phyloP scores from a whole-genome alignment of 2,888 invertebrate genomes.

The Cryptus viduatorius region DNA sequence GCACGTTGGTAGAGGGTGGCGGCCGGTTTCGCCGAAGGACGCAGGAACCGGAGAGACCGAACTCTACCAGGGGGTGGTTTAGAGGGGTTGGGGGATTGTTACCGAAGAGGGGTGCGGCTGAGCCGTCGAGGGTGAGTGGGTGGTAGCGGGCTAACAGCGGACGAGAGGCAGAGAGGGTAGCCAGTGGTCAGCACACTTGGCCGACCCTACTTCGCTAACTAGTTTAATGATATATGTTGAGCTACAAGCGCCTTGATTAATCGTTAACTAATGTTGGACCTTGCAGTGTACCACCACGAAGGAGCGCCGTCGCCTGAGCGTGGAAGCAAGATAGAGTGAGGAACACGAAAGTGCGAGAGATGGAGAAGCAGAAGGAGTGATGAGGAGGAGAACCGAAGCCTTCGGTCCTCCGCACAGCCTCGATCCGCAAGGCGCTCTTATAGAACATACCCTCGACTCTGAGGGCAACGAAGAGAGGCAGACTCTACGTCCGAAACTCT shows the following conservation, averaged over 20 bases:
- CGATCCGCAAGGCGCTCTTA: slow-evolving; percentile 60
- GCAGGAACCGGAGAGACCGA: slow-evolving; percentile 58
- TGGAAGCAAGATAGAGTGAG: slow-evolving; percentile 64
- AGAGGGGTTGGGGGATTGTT: slow-evolving; percentile 75
- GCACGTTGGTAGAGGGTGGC: slow-evolving; percentile 79
- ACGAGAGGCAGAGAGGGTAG: slow-evolving; percentile 72
- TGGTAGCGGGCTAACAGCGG: slow-evolving; percentile 58
- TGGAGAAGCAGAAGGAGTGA: slow-evolving; percentile 69
- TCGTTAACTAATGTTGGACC: slow-evolving; percentile 85
- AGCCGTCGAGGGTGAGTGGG: slow-evolving; percentile 53
- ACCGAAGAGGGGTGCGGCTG: slow-evolving; percentile 67
- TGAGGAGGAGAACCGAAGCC: slow-evolving; percentile 68
- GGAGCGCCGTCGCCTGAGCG: slow-evolving; percentile 65
- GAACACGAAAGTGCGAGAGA: slow-evolving; percentile 68
- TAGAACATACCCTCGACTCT: slow-evolving; percentile 58
- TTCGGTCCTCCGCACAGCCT: slow-evolving; percentile 58
- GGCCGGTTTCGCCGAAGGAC: slow-evolving; percentile 59
- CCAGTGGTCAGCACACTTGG: slow-evolving; percentile 85
- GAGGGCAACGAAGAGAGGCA: slow-evolving; percentile 56
- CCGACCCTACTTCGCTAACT: slow-evolving; percentile 85
- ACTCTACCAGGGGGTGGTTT: slow-evolving; percentile 50
- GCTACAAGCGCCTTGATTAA: slow-evolving; percentile 85
- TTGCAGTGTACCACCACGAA: slow-evolving; percentile 81
- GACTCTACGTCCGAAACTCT: slow-evolving; percentile 69
- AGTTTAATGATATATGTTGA: slow-evolving; percentile 85